Evolutionary conservation across 1,140 invertebrate species (phyloP).

Genomic region (Melanaphis sacchari): DNA sequence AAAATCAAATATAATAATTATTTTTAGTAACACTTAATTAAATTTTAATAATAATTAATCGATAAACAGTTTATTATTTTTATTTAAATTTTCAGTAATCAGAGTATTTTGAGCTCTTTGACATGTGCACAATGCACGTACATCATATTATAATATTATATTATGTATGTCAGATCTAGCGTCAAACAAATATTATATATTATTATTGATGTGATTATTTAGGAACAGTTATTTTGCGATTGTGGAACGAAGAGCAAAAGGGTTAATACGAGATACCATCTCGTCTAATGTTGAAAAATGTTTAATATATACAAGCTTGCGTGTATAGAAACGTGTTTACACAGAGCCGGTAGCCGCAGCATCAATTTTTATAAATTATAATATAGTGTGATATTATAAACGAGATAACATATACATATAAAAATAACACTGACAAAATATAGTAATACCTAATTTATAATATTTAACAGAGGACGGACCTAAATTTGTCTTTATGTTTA

Average conservation of each 20-base stretch:
- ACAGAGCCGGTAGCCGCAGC: background rate
- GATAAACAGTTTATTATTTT: background rate
- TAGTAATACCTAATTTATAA: conserved; percentile 14
- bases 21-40: background rate
- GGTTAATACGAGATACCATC: background rate
- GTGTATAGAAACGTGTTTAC: background rate
- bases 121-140: background rate
- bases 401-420: background rate
- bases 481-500: conserved; percentile 21
- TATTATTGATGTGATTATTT: background rate
- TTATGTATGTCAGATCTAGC: background rate
- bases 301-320: background rate
- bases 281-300: background rate
- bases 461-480: background rate
- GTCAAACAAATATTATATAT: background rate
- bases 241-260: background rate
- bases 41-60: too few species aligned
- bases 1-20: background rate
- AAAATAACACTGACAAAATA: background rate
- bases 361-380: background rate
- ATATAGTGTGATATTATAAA: background rate
- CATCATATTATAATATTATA: background rate
- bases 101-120: background rate
- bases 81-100: background rate
- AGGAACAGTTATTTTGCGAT: background rate